Evolutionary conservation across 2,888 invertebrate genomes (phyloP), one percentile per base, ranked within the genome.

Genomic region (Dyspetes luteomarginatus): DNA sequence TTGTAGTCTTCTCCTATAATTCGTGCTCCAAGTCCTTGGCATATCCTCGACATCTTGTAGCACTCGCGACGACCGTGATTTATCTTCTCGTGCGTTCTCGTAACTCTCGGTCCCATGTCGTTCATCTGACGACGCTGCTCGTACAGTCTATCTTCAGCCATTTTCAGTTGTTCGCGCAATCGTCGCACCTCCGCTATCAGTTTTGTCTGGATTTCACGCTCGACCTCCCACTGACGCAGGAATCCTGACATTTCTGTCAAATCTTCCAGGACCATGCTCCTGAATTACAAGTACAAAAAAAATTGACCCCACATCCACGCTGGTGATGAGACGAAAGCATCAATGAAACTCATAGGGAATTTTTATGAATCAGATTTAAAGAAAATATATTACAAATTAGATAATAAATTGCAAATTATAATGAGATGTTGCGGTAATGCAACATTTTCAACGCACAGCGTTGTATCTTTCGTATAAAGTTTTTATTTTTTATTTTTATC

Each of bases 201-300:
- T 28, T 77, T 82, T 12, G 85, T 86, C 78, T 92, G 90, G 4
- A 89, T 68, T 58, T 90, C 87, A 52, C 88, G 86, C 62, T 92
- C 92, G 69, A 86, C 83, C 64, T 91, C 89, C 90, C 90, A 90
- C 17, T 90, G 88, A n/a, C 87, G 88, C 48, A 92, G 86, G 36
- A 85, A 88, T 9, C 85, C 85, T n/a, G 90, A 89, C 86, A 92
- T 88, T 72, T 89, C 89, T 4, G 89, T 85, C n/a, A 92, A 85
- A 50, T 92, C 90, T 22, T 90, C 89, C 56, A 92, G 77, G n/a
- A 92, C 87, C n/a, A 83, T 85, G 68, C 89, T 89, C 84, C 92
- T 92, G 58, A 12, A 82, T 67, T 55, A 71, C 7, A 83, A 19
- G 15, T 17, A 52, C 4, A 76, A 78, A 62, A 28, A 43, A 0